Evolutionary conservation across 2,888 invertebrate genomes (phyloP), one percentile per base, ranked within the genome.

Genomic region (Venusia cambrica): DNA sequence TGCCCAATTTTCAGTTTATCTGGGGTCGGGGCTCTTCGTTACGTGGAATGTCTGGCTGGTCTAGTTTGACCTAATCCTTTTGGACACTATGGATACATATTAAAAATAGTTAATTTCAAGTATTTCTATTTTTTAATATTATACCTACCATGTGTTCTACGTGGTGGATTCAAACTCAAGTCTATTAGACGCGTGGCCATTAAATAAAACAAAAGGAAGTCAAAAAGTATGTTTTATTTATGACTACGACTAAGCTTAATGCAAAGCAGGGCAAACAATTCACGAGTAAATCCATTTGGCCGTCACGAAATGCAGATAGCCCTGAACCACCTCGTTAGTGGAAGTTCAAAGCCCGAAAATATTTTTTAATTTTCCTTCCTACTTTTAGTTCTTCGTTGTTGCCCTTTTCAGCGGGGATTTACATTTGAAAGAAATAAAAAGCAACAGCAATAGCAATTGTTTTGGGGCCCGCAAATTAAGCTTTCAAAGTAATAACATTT

Each of bases 351-450:
- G 39, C 8, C 39, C 35, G 19, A 40, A 40, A 40, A 40, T 40
- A 40, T 40, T 40, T 39, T n/a, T 40, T 40, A 40, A 40, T 40
- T 40, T 40, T 40, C 39, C 39, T 40, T 40, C 39, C 39, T 27
- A 31, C 31, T 34, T 35, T 40, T 20, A 30, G 21, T 22, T 35
- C 10, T 17, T 30, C 22, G 35, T 35, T 35, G 39, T 40, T 40
- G 35, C 35, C 35, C 21, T 40, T 40, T 40, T 35, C 31, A 40
- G 10, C 6, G 17, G 22, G 19, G 9, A 35, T 40, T 40, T 30
- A 35, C 39, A 31, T 31, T 35, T 39, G 26, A 35, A 39, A 35
- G 15, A 15, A 31, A 30, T 28, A 10, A 36, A 30, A 25, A 36
- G 15, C 7, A 21, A 29, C 13, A 30, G n/a, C 5, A 25, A 15